phyloP scores from a whole-genome alignment of 1,140 invertebrate genomes.

The Manduca sexta region DNA sequence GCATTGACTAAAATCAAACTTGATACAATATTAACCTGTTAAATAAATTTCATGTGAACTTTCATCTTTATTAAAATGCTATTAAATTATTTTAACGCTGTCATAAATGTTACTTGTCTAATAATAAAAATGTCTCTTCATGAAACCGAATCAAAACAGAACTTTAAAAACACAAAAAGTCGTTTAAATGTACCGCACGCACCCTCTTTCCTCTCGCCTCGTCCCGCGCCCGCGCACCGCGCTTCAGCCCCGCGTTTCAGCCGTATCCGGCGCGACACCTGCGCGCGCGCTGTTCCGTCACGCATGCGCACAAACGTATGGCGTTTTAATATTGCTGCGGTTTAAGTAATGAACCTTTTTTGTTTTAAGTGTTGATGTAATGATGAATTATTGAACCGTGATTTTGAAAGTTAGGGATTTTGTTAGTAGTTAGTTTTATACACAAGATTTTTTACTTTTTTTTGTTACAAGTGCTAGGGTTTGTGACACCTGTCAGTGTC shows the following conservation, averaged over 20 bases:
- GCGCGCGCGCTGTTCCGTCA: constrained; percentile 39
- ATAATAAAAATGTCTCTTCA: not conserved
- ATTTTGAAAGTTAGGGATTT: not conserved
- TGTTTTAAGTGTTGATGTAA: constrained; percentile 38
- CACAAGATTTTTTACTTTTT: not conserved
- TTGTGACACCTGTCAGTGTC: too few relatives aligned
- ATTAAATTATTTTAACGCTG: too few relatives aligned
- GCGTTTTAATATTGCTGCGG: constrained; percentile 53
- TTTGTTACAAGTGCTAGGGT: not conserved
- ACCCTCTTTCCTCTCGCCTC: constrained; percentile 14
- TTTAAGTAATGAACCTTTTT: constrained; percentile 45
- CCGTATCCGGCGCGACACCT: constrained; percentile 61
- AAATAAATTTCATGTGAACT: too few relatives aligned
- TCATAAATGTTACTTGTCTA: not conserved
- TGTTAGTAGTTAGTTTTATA: not conserved
- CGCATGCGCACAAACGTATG: constrained; percentile 40
- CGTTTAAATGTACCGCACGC: constrained; percentile 2
- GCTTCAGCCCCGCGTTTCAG: constrained; percentile 34
- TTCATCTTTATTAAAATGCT: too few relatives aligned
- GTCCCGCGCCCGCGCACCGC: constrained; percentile 9
- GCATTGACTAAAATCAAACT: too few relatives aligned
- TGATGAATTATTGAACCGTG: constrained; percentile 17
- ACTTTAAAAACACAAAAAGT: not conserved
- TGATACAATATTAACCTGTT: too few relatives aligned
- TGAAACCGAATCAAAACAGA: not conserved